Evolutionary conservation across 1,140 invertebrate species (phyloP), one percentile per base, ranked within the genome.

Genomic region (Orussus abietinus): DNA sequence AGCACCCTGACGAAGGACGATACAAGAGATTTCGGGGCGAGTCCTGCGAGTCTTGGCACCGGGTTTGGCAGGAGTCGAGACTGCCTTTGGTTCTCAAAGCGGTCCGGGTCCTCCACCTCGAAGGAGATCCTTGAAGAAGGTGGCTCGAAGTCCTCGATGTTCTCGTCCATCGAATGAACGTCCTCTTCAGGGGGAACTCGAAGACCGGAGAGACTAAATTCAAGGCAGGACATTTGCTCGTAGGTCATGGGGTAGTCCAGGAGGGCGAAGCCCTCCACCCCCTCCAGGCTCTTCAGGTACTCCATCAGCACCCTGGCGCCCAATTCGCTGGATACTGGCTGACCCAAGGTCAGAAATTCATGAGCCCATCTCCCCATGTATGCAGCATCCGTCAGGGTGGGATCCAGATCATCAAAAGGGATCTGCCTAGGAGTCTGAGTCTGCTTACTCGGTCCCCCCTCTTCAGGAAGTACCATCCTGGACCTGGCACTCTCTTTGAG

Each of bases 181-280:
- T 65, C 53, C 2, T 46, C 20, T 20, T 42, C 10, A 21, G 69
- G 65, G n/a, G 33, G 57, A 66, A 35, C 26, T 50, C 29, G 42
- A 34, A 9, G 7, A 9, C 75, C 75, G 11, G 68, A 71, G 48
- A 78, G 62, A 4, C 62, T 63, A 50, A 75, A 69, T 55, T 82
- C 80, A 6, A 82, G 52, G 20, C 74, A 66, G 50, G 71, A 64
- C 21, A 80, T 76, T 62, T 82, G 75, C 10, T 70, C 53, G 38
- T 78, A 75, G 13, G 60, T 75, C 38, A 69, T 72, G 1, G 81
- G 81, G 62, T 77, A 84, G 56, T 83, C 79, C 35, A 82, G 61
- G 13, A 83, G 66, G 22, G 76, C 75, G 73, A 80, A 83, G 4
- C 81, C 80, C 33, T 74, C 53, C 22, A 75, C 68, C 43, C 73